Evolutionary conservation across 2,888 invertebrate genomes (phyloP).

Genomic region (Eupelmus urozonus): DNA sequence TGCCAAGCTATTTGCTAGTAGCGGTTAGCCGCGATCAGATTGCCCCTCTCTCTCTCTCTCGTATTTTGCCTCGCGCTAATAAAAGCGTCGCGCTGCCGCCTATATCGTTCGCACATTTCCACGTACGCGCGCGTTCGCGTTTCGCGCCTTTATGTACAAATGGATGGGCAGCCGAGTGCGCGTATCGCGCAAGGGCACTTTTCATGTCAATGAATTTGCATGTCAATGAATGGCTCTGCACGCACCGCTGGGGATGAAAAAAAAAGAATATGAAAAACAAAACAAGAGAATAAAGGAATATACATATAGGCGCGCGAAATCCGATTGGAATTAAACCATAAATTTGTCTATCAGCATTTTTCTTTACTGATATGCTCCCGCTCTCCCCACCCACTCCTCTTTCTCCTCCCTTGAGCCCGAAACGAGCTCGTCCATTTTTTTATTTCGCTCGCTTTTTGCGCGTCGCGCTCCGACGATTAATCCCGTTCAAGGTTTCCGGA

Average conservation of each 20-base stretch:
- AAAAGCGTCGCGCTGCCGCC: conserved; percentile 66
- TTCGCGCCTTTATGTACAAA: background rate
- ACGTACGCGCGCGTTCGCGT: background rate
- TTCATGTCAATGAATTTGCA: conserved; percentile 41
- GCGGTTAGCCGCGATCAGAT: conserved; percentile 72
- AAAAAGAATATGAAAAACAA: conserved; percentile 7
- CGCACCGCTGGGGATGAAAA: background rate
- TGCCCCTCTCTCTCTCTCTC: too few species aligned
- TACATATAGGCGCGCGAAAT: background rate
- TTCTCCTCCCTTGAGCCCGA: conserved; percentile 11
- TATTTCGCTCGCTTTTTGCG: background rate
- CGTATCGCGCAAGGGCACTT: conserved; percentile 2
- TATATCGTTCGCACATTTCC: conserved; percentile 7
- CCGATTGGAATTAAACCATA: conserved; percentile 32
- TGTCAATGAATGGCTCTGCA: conserved; percentile 22
- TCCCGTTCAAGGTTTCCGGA: conserved; percentile 33
- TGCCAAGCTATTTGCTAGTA: conserved; percentile 71
- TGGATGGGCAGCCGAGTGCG: background rate
- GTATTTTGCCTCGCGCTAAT: conserved; percentile 75
- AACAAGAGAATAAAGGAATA: background rate
- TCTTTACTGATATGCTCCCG: conserved; percentile 1
- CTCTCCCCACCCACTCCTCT: background rate
- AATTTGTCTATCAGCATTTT: conserved; percentile 38
- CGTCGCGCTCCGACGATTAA: conserved; percentile 17
- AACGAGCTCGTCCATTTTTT: conserved; percentile 23